Percentiles rank a stretch among this genome's conserved stretches.
Conservation (phyloP, 2,888 invertebrate genomes). For the Tipula helvola region DNA sequence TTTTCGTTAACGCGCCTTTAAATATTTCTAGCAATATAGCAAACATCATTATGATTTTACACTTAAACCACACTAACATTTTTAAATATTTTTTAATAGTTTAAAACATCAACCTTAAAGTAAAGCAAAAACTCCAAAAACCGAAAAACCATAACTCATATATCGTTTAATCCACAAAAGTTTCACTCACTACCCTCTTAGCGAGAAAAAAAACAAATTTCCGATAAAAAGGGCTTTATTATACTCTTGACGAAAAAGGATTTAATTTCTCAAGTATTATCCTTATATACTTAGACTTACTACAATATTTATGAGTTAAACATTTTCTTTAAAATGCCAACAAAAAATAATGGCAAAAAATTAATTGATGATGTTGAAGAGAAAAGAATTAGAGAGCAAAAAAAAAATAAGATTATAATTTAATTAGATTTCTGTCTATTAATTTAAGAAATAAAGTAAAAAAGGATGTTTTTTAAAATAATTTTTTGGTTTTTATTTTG, state of each 20-base stretch:
- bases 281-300: not conserved
- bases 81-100: too few relatives aligned
- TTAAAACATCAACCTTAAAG: not conserved
- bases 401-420: not conserved
- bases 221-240: not conserved
- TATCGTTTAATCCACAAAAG: not conserved
- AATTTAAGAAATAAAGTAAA: not conserved
- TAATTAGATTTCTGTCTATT: not conserved
- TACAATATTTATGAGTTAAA: not conserved
- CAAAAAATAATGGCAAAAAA: not conserved
- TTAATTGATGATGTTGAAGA: not conserved
- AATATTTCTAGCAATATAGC: too few relatives aligned
- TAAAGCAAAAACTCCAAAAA: not conserved
- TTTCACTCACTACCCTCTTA: not conserved
- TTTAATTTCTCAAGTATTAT: not conserved
- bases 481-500: not conserved
- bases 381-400: not conserved
- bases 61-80: too few relatives aligned
- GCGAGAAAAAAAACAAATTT: not conserved
- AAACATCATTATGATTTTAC: too few relatives aligned
- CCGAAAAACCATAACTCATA: not conserved
- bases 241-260: not conserved
- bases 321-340: not conserved
- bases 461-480: not conserved
- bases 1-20: too few relatives aligned